A percentile compares a stretch with the other conserved stretches of the same genome.
phyloP scores from a whole-genome alignment of 2,888 invertebrate species.

The Acanthopleura granulata region DNA sequence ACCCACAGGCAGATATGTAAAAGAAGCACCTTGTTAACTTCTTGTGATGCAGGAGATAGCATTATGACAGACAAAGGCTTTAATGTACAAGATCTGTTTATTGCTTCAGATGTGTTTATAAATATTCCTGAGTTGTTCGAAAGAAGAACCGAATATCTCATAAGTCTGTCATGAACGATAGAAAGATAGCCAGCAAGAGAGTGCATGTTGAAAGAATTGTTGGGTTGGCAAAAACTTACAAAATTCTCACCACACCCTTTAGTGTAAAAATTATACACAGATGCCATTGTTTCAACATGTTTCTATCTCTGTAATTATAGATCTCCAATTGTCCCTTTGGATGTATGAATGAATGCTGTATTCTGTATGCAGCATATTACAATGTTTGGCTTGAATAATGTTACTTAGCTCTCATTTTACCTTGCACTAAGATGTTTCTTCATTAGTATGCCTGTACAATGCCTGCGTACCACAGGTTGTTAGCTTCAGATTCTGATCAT shows the following conservation, averaged over 20 bases:
- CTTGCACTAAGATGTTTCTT: no score
- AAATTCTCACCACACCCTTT: slow-evolving; percentile 29
- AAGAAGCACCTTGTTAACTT: neutral
- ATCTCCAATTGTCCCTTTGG: neutral
- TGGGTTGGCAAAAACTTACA: slow-evolving; percentile 35
- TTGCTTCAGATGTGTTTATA: slow-evolving; percentile 27
- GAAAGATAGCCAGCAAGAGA: no score
- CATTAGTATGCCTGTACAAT: no score
- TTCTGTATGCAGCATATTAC: neutral
- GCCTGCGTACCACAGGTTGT: neutral
- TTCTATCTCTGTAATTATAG: slow-evolving; percentile 4
- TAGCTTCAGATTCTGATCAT: neutral
- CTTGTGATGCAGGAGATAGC: slow-evolving; percentile 35
- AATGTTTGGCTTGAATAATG: no score
- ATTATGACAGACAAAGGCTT: no score
- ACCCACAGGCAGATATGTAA: slow-evolving; percentile 34
- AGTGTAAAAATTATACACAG: slow-evolving; percentile 21
- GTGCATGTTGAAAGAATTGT: slow-evolving; percentile 42
- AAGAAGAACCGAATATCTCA: slow-evolving; percentile 37
- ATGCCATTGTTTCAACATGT: neutral
- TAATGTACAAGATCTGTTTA: slow-evolving; percentile 39
- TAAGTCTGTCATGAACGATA: slow-evolving; percentile 28
- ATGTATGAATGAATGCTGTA: neutral
- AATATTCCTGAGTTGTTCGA: slow-evolving; percentile 40
- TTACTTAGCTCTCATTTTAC: no score